phyloP scores from a whole-genome alignment of 2,888 invertebrate genomes.

The Crocallis elinguaria region DNA sequence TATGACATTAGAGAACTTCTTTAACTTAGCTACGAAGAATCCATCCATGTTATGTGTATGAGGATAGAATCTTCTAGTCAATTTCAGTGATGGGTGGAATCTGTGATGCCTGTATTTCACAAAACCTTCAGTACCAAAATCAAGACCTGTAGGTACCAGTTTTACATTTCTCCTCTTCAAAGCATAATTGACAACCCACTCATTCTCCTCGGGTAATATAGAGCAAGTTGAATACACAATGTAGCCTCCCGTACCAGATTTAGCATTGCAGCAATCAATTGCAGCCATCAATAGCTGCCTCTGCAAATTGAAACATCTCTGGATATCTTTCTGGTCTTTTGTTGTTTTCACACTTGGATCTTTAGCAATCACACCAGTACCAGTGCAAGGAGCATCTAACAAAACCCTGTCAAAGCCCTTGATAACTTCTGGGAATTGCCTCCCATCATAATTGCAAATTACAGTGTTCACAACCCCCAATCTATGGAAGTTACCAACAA shows the following conservation, averaged over 20 bases:
- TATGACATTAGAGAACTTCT: slow-evolving; percentile 95
- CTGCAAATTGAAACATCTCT: slow-evolving; percentile 96
- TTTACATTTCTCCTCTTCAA: slow-evolving; percentile 97
- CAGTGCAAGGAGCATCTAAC: slow-evolving; percentile 99
- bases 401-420: slow-evolving; percentile 97
- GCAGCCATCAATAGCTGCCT: slow-evolving; percentile 96
- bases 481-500: slow-evolving; percentile 98
- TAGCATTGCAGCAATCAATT: slow-evolving; percentile 98
- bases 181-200: slow-evolving; percentile 98
- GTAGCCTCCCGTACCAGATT: slow-evolving; percentile 96
- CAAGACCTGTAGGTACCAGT: slow-evolving; percentile 95
- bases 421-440: slow-evolving; percentile 92
- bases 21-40: slow-evolving; percentile 98
- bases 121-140: slow-evolving; percentile 98
- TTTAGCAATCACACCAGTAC: slow-evolving; percentile 98
- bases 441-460: slow-evolving; percentile 95
- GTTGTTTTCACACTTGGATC: slow-evolving; percentile 98
- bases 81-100: slow-evolving; percentile 95
- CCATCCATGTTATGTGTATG: slow-evolving; percentile 99
- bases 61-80: slow-evolving; percentile 97
- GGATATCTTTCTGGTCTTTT: slow-evolving; percentile 95
- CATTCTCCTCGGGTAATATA: slow-evolving; percentile 98
- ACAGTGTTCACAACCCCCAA: slow-evolving; percentile 97
- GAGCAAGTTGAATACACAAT: slow-evolving; percentile 99
- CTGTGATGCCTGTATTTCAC: slow-evolving; percentile 93